Base-by-base conservation (phyloP, 2,113 vertebrate species). In the Scomber scombrus region DNA sequence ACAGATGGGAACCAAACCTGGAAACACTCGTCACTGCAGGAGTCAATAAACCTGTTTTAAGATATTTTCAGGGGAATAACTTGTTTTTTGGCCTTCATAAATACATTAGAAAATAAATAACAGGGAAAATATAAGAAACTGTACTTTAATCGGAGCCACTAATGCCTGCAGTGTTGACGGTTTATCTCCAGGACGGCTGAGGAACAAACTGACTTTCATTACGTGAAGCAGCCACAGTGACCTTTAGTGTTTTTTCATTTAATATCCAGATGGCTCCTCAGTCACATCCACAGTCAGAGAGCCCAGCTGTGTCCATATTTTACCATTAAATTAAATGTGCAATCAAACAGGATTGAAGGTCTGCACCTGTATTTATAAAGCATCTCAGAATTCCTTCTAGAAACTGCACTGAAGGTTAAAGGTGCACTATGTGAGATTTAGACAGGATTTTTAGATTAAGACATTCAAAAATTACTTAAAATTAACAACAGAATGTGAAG, bases 171-270 rank as follows among this genome's bases (percentile, higher is more conserved):
- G 74, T 12, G 34, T 12, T 15, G 54, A 68, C 45, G 0, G 69
- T 57, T 46, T 64, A 47, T 80, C 70, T 85, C 85, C 88, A 85
- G 64, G 45, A 66, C 5, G 57, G 65, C 47, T 16, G 40, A 6
- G 23, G 43, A 26, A 55, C n/a, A 65, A 54, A 64, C 26, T 7
- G 15, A 66, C 66, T 84, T 85, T 71, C 84, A 86, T 86, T 78
- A 79, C 14, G 1, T 86, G 52, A 6, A 11, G 70, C 73, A 78
- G 58, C 23, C 16, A 19, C 26, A 49, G 56, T n/a, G 56, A 72
- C 62, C 16, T 65, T 49, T 31, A 47, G 13, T 26, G 40, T n/a
- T 49, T 66, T 65, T 4, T 54, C 16, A 46, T 40, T 51, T 46
- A 63, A 76, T 77, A 77, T 76, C 78, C 58, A 77, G 63, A 84